Evolutionary conservation across 2,888 invertebrate genomes (phyloP), one percentile per base, ranked within the genome.

Genomic region (Archips xylosteana): DNA sequence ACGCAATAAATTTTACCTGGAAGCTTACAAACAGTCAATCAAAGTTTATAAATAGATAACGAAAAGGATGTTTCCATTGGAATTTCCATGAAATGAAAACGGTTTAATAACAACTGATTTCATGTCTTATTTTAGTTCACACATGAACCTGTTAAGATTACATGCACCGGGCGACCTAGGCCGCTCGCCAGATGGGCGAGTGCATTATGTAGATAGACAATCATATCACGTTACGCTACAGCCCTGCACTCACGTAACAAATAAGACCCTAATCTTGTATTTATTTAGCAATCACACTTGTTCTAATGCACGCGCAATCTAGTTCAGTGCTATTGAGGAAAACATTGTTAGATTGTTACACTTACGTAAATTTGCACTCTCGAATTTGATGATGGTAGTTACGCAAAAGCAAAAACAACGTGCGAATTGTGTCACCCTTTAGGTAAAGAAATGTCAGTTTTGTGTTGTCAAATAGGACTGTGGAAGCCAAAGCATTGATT

Each of bases 101-200:
- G 12, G 32, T 32, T 23, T 8, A 59, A 34, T 59, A 13, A 13
- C 57, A 54, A 6, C 57, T 32, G 23, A 57, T 57, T 60, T 36
- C 57, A 34, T 1, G 64, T 49, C 4, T 23, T 49, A 49, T 64
- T 34, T 51, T 6, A 34, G n/a, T 49, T 64, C 32, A 15, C 42
- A 42, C 13, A 36, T 49, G 10, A 63, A 54, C 23, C 54, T 54
- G 45, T 32, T 36, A 47, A 45, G 39, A 62, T 60, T 34, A 51
- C 8, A 64, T 63, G 49, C 65, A 76, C 74, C 63, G 74, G 82
- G 74, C 79, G 83, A 83, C 79, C 82, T 82, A 83, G 83, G 81
- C 80, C 75, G 66, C 69, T 74, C 78, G 84, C 79, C 84, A 83
- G 82, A 79, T 78, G 79, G 70, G 68, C 42, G 64, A 49, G 51